Conservation (phyloP, 2,113 vertebrate species). For the Hemicordylus capensis region DNA sequence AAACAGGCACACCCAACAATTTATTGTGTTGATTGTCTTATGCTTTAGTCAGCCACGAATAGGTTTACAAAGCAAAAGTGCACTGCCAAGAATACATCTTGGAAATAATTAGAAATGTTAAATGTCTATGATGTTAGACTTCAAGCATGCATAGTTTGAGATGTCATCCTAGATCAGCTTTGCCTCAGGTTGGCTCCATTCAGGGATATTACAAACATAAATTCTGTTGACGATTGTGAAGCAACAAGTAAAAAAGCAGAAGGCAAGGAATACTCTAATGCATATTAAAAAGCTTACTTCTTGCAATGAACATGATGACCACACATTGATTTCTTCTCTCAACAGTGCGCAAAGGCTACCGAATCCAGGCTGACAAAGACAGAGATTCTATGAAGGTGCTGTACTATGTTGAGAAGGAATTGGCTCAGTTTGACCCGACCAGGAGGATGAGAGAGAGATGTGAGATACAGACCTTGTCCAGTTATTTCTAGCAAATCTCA, state of each 20-base stretch:
- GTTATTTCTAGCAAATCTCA: neutral
- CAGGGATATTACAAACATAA: too few species aligned
- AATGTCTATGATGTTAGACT: too few species aligned
- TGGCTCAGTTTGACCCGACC: constrained; percentile 87
- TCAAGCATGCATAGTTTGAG: too few species aligned
- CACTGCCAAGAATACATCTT: too few species aligned
- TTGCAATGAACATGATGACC: neutral
- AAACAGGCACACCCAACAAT: too few species aligned
- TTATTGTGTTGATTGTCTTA: too few species aligned
- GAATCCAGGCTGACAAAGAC: constrained; percentile 88
- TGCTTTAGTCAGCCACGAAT: too few species aligned
- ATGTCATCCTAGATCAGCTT: too few species aligned
- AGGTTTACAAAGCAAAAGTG: too few species aligned
- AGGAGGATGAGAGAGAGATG: constrained; percentile 87
- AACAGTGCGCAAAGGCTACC: constrained; percentile 89
- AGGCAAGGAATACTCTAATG: neutral
- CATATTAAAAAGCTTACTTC: neutral
- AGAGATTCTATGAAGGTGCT: constrained; percentile 93
- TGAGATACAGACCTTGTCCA: constrained; percentile 76
- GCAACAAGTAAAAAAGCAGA: neutral
- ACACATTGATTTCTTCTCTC: constrained; percentile 25
- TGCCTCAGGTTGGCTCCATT: too few species aligned
- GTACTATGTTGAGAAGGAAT: constrained; percentile 92
- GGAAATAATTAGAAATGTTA: too few species aligned
- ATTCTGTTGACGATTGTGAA: neutral